Conservation (phyloP, 2,888 invertebrate species). For the Clivina fossor region DNA sequence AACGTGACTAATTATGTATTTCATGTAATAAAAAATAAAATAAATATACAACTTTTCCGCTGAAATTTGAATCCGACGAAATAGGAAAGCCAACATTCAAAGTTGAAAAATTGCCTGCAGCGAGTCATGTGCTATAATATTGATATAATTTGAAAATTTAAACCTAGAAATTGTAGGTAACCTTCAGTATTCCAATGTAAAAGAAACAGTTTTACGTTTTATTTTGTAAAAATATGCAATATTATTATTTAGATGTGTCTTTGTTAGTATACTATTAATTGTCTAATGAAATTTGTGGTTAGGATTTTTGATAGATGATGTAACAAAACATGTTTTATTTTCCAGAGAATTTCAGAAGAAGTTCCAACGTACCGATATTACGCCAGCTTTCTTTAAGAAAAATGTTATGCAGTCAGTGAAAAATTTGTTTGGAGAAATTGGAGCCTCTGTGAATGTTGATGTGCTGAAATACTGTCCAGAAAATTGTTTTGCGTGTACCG, state of each 20-base stretch:
- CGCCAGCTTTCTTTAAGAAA: conserved; percentile 59
- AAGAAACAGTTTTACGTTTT: conserved; percentile 7
- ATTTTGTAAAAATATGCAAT: conserved; percentile 43
- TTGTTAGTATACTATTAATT: conserved; percentile 58
- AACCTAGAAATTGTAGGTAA: no score
- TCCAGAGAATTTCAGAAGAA: conserved; percentile 55
- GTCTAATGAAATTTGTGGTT: conserved; percentile 33
- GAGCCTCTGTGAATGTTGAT: conserved; percentile 58
- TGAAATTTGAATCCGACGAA: no score
- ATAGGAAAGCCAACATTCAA: no score
- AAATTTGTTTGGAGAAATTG: conserved; percentile 61
- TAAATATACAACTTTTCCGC: no score
- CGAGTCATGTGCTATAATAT: no score
- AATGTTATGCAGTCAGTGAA: conserved; percentile 58
- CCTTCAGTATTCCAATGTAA: no score
- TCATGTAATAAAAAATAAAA: no score
- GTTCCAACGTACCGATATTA: conserved; percentile 50
- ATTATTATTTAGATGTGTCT: conserved; percentile 58
- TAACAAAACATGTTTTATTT: conserved; percentile 38
- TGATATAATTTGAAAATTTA: no score
- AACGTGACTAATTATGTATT: no score
- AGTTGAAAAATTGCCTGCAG: no score
- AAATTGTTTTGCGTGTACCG: conserved; percentile 58
- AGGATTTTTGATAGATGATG: conserved; percentile 25
- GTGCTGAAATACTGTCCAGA: conserved; percentile 59